Evolutionary conservation across 2,113 vertebrate genomes (phyloP).

Genomic region (Suricata suricatta): DNA sequence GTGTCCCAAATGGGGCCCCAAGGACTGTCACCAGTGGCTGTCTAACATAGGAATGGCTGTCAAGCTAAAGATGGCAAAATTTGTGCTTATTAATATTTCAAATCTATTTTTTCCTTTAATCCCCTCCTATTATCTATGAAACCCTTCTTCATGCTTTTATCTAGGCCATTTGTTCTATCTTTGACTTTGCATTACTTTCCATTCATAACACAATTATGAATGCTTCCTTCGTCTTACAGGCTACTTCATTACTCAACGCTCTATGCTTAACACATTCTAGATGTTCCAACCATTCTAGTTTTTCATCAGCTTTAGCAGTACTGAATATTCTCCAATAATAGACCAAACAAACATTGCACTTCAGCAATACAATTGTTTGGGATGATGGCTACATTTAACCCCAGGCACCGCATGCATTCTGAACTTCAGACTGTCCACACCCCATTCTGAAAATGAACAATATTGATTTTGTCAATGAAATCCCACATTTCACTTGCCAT

Average conservation of each 20-base stretch:
- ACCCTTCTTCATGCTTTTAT: not conserved
- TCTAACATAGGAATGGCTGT: not conserved
- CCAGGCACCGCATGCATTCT: not conserved
- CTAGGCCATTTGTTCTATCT: not conserved
- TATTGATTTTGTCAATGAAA: not conserved
- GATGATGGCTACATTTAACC: not conserved
- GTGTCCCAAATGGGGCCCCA: not conserved
- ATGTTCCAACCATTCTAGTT: not conserved
- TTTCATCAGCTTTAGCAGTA: not conserved
- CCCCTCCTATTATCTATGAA: not conserved
- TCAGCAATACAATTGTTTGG: not conserved
- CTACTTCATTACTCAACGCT: not conserved
- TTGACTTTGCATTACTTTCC: not conserved
- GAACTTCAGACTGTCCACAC: not conserved
- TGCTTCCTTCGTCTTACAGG: not conserved
- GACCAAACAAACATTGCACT: not conserved
- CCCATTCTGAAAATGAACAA: not conserved
- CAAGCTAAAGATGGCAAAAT: not conserved
- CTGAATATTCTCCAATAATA: not conserved
- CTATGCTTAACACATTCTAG: not conserved
- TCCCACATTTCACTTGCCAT: not conserved
- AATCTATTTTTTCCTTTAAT: not conserved
- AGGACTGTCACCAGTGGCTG: not conserved
- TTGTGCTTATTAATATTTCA: not conserved
- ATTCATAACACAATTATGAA: not conserved